These are phyloP conservation scores for Halcyon smyrnensis DNA, from an alignment of 2,797 vertebrate genomes.

Conservation along the genomic window DNA sequence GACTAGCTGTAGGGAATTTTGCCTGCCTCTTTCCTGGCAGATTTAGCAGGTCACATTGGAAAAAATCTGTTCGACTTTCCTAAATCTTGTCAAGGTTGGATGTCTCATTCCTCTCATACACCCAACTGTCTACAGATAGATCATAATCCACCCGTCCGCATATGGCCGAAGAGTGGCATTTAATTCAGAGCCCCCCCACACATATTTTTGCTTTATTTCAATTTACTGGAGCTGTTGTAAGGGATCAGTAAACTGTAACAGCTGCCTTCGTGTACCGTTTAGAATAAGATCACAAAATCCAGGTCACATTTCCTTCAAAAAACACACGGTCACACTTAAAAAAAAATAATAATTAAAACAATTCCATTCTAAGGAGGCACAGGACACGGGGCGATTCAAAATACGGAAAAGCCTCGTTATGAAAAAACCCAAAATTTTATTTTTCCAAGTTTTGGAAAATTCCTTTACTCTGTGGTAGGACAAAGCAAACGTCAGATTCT, in stretches of 20 bases:
- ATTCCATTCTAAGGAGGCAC: constrained; percentile 1
- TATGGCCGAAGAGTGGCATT: constrained; percentile 36
- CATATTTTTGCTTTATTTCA: constrained; percentile 43
- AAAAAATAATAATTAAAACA: neutral
- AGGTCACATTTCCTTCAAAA: constrained; percentile 74
- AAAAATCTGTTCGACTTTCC: constrained; percentile 31
- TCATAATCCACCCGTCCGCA: neutral
- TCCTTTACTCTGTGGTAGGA: constrained; percentile 69
- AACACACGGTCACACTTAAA: constrained; percentile 26
- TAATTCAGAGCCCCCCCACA: constrained; percentile 3
- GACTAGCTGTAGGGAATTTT: constrained; percentile 30
- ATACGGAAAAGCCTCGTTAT: neutral
- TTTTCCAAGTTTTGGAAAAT: constrained; percentile 27
- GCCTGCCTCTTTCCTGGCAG: constrained; percentile 62
- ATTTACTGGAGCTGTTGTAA: constrained; percentile 58
- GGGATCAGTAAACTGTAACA: constrained; percentile 72
- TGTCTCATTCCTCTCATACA: constrained; percentile 13
- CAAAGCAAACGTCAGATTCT: constrained; percentile 77
- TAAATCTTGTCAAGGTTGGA: constrained; percentile 31
- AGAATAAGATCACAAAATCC: constrained; percentile 72
- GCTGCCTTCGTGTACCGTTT: constrained; percentile 48
- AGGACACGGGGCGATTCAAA: neutral
- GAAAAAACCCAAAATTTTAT: neutral
- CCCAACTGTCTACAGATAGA: constrained; percentile 1
- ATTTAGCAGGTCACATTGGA: constrained; percentile 50